Conservation (phyloP, 2,888 invertebrate genomes). For the Sabellastarte sp. region DNA sequence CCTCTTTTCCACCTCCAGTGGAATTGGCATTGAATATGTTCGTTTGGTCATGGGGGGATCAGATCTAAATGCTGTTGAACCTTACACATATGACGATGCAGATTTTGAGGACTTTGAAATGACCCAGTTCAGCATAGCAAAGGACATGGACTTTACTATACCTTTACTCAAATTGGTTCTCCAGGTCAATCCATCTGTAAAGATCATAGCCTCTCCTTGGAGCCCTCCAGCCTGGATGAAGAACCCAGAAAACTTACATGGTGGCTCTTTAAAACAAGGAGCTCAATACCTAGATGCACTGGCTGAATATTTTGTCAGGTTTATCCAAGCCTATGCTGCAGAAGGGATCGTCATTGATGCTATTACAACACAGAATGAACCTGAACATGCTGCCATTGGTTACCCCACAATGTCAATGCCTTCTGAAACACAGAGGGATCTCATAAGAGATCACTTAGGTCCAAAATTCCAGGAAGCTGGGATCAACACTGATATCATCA, state of each 20-base stretch:
- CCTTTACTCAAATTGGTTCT: slow-evolving; percentile 21
- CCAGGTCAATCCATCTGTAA: slow-evolving; percentile 14
- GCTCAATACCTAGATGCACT: slow-evolving; percentile 10
- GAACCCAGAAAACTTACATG: slow-evolving; percentile 8
- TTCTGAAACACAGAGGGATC: slow-evolving; percentile 8
- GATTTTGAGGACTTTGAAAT: neutral
- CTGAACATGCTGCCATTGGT: slow-evolving; percentile 17
- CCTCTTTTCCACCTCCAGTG: neutral
- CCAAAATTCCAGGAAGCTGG: slow-evolving; percentile 13
- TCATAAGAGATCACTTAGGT: slow-evolving; percentile 19
- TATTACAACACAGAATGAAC: slow-evolving; percentile 26
- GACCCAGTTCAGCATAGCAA: slow-evolving; percentile 17
- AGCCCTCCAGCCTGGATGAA: slow-evolving; percentile 29
- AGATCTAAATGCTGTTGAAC: slow-evolving; percentile 22
- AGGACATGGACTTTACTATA: slow-evolving; percentile 20
- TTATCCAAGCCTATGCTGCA: slow-evolving; percentile 18
- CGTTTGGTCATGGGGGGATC: slow-evolving; percentile 26
- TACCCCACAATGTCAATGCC: slow-evolving; percentile 24
- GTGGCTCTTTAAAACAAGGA: slow-evolving; percentile 5
- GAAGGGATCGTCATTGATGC: slow-evolving; percentile 22
- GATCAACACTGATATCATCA: slow-evolving; percentile 19
- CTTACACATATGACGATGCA: slow-evolving; percentile 24
- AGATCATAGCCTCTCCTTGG: slow-evolving; percentile 27
- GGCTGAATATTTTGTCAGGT: slow-evolving; percentile 25
- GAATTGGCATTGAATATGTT: slow-evolving; percentile 20